Base-by-base conservation (phyloP, 2,113 vertebrate species). In the Lagopus muta region DNA sequence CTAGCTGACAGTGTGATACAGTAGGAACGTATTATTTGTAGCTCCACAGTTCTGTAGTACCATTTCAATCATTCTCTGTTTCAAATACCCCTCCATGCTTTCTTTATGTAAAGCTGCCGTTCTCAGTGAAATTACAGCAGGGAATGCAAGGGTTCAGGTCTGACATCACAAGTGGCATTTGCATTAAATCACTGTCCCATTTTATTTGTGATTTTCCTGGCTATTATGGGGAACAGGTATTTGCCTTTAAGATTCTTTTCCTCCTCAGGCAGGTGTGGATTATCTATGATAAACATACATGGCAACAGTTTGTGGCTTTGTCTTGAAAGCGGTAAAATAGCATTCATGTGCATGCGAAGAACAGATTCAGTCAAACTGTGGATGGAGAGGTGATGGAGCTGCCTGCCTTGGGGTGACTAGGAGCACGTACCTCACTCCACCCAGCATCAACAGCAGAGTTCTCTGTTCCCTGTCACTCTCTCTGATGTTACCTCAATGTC, bases 331-430 rank as follows among this genome's bases (percentile, higher is more conserved):
- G 30, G 20, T 6, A 87, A 61, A 87, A 86, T 22, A 6, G 1
- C 16, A 28, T 24, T 7, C 2, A 50, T 55, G 45, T 10, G 6
- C 30, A 13, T 60, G 42, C 1, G 6, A 67, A 74, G 42, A 24
- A 27, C 34, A 78, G 32, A 42, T 25, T 34, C 22, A 55, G 62
- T 64, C 22, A 75, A 47, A 64, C 5, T 0, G 0, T 20, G 11
- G 11, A 4, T 55, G 28, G 50, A 47, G 69, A 50, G 24, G 13
- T 21, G 12, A 14, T 52, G 42, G 34, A 88, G 8, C 6, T 48
- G 8, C 25, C 15, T 10, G 20, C 14, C 4, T n/a, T n/a, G 36
- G 16, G 25, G 28, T 61, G 25, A 34, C 17, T 74, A 18, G 19
- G 11, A 75, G 18, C 10, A 17, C 2, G 2, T 21, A 11, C 10